phyloP scores from a whole-genome alignment of 2,113 vertebrate genomes.

The Python bivittatus region DNA sequence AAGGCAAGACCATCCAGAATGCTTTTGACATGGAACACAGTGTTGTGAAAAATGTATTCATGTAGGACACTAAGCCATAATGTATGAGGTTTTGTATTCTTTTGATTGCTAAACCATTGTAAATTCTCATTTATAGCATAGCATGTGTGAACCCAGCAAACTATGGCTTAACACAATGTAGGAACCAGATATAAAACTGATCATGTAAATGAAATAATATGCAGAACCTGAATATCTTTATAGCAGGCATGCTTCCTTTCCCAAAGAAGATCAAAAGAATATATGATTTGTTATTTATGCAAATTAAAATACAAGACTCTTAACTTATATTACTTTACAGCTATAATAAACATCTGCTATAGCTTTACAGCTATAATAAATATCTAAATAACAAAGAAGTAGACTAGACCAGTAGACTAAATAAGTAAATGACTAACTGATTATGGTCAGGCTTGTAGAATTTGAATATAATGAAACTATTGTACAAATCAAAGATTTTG shows the following conservation, averaged over 20 bases:
- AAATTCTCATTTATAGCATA: neutral
- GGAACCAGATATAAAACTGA: neutral
- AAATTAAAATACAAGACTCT: neutral
- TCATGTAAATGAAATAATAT: neutral
- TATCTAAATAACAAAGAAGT: neutral
- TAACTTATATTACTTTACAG: neutral
- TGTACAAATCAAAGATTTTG: neutral
- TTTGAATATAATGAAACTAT: neutral
- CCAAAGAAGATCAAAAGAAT: neutral
- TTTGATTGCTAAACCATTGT: neutral
- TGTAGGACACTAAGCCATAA: neutral
- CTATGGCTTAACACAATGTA: neutral
- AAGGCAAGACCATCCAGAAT: neutral
- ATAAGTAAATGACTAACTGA: neutral
- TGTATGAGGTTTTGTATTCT: neutral
- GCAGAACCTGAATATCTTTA: neutral
- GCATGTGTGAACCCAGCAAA: neutral
- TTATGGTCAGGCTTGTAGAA: neutral
- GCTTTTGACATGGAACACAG: neutral
- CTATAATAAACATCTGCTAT: neutral
- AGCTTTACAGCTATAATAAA: neutral
- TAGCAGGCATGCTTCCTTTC: neutral
- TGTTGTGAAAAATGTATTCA: neutral
- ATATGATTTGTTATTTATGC: neutral
- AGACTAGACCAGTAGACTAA: neutral